phyloP scores from a whole-genome alignment of 1,140 invertebrate species.

The Drosophila leontia region DNA sequence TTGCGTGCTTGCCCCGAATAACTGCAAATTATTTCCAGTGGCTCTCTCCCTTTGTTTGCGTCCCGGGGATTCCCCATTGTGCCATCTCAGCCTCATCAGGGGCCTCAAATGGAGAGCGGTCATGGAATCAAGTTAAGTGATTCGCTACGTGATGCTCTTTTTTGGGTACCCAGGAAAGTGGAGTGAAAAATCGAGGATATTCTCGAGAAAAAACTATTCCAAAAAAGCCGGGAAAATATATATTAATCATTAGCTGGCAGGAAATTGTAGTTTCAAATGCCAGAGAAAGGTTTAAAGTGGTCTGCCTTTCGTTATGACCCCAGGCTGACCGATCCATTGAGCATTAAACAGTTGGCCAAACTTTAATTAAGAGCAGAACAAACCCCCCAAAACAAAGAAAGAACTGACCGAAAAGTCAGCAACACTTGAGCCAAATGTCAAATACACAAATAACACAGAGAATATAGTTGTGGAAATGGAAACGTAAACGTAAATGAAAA shows the following conservation, averaged over 20 bases:
- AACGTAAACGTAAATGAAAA: constrained; percentile 1
- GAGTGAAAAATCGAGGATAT: constrained; percentile 6
- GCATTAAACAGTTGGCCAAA: constrained; percentile 70
- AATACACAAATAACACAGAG: constrained; percentile 73
- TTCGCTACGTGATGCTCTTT: constrained; percentile 83
- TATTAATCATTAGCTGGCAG: not conserved
- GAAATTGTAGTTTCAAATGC: not conserved
- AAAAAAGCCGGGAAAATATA: not conserved
- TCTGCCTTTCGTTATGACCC: not conserved
- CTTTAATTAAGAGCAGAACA: constrained; percentile 72
- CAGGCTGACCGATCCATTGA: constrained; percentile 40
- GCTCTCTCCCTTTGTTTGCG: constrained; percentile 13
- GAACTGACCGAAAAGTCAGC: constrained; percentile 78
- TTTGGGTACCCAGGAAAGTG: constrained; percentile 28
- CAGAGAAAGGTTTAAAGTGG: not conserved
- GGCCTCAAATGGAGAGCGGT: constrained; percentile 14
- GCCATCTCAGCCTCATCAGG: constrained; percentile 42
- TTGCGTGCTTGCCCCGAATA: constrained; percentile 81
- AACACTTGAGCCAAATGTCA: constrained; percentile 83
- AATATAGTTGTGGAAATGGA: constrained; percentile 5
- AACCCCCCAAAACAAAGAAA: constrained; percentile 31
- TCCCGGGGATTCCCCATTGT: constrained; percentile 52
- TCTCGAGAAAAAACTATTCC: not conserved
- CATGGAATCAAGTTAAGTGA: constrained; percentile 82
- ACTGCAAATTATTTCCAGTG: constrained; percentile 74